Percentiles rank a stretch among this genome's conserved stretches.
phyloP scores from a whole-genome alignment of 1,140 invertebrate species.

The Lepidurus packardi region DNA sequence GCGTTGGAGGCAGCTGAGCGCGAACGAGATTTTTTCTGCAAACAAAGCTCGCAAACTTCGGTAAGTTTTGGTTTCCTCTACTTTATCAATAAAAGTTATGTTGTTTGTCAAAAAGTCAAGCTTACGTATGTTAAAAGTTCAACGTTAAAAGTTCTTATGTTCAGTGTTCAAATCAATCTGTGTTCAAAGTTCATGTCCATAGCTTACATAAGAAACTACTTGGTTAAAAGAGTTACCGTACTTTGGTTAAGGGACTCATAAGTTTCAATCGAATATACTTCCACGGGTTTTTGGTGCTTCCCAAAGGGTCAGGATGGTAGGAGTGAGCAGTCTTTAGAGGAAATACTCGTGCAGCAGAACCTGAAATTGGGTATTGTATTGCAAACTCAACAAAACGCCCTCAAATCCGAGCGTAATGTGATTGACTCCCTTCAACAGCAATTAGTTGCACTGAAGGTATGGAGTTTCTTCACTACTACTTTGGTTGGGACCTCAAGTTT shows the following conservation, averaged over 20 bases:
- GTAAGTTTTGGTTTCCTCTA: neutral
- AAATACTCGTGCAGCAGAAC: neutral
- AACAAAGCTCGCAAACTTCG: constrained; percentile 9
- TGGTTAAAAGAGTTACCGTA: too few species aligned
- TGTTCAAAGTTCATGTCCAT: too few species aligned
- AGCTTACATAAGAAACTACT: too few species aligned
- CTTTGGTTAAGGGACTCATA: too few species aligned
- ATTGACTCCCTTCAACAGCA: constrained; percentile 12
- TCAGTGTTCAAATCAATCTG: too few species aligned
- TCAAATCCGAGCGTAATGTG: neutral
- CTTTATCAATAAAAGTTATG: too few species aligned
- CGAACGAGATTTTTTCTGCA: constrained; percentile 42
- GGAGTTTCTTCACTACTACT: neutral
- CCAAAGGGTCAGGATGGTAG: too few species aligned
- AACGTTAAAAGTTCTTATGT: too few species aligned
- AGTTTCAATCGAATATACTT: too few species aligned
- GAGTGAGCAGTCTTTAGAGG: neutral
- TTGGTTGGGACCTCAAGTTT: neutral
- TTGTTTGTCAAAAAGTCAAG: too few species aligned
- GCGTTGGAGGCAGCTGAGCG: constrained; percentile 54
- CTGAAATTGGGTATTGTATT: constrained; percentile 4
- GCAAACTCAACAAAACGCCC: constrained; percentile 2
- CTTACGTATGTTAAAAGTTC: too few species aligned
- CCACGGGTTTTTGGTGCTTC: too few species aligned
- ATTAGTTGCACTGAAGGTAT: neutral